Base-by-base conservation (phyloP, 2,113 vertebrate genomes). In the Psilopogon haemacephalus region DNA sequence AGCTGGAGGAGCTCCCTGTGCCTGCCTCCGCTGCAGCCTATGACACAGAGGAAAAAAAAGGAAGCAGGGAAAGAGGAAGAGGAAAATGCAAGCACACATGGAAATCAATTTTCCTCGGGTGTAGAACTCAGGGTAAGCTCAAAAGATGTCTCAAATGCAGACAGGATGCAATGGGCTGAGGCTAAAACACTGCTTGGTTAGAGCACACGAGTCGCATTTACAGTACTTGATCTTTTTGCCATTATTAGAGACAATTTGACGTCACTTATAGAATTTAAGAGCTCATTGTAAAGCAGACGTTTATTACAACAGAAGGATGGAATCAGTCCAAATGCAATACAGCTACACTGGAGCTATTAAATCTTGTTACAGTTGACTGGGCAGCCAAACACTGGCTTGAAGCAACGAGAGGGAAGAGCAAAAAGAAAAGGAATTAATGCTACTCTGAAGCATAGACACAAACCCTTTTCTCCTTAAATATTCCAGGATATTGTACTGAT, bases 241-340 rank as follows among this genome's bases (percentile, higher is more conserved):
- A 52, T 84, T 95, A 97, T 96, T 95, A 96, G 96, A 94, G 37
- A 46, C 87, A 86, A 93, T 87, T 96, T 97, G 97, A 98, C 88
- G 87, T 98, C 97, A 97, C 93, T 78, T 91, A 83, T 5, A 92
- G 95, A 94, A 94, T 94, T 95, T 58, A 88, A 95, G 82, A 91
- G 95, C 80, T 96, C 93, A 79, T 28, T 94, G 94, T 58, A 82
- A 97, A 94, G 94, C 88, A 85, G 74, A 86, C 18, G 0, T 93
- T 95, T 95, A 95, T 96, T 93, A 94, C 88, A 91, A 91, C 65
- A 91, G 93, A 94, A 92, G 87, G 94, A 93, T 93, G 96, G 97
- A 96, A 84, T 42, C 50, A 4, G 37, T 81, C 94, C 97, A 95
- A 91, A 95, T 5, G 59, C 88, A 76, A 86, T 86, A 88, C 9